phyloP scores from a whole-genome alignment of 2,888 invertebrate genomes.

The Xanthia icteritia region DNA sequence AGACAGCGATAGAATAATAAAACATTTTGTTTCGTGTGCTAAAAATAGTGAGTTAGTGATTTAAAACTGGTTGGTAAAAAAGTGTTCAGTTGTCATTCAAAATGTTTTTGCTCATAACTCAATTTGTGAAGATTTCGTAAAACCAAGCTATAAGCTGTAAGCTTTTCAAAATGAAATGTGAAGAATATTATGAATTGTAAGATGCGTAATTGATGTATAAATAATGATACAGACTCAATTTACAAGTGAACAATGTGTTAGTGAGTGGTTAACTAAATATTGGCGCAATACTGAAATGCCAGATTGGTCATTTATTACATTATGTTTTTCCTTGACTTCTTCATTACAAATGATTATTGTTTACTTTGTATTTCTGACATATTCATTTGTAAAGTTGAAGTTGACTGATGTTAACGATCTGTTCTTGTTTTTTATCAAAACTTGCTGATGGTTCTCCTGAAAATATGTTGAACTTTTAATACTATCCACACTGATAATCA shows the following conservation, averaged over 20 bases:
- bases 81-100: slow-evolving; percentile 10
- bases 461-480: neutral
- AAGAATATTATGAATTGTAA: slow-evolving; percentile 1
- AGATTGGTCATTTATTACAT: slow-evolving; percentile 3
- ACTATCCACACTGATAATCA: too few relatives aligned
- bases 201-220: slow-evolving; percentile 5
- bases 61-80: neutral
- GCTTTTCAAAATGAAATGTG: neutral
- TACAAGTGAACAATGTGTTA: neutral
- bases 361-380: neutral
- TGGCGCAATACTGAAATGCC: slow-evolving; percentile 30
- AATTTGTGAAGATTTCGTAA: slow-evolving; percentile 5
- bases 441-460: neutral
- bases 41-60: slow-evolving; percentile 29
- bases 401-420: neutral
- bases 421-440: neutral
- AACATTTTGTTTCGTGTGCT: neutral
- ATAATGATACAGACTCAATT: neutral
- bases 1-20: slow-evolving; percentile 3
- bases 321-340: neutral
- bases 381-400: neutral
- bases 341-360: neutral
- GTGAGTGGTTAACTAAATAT: neutral
- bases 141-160: neutral
- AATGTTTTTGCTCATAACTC: neutral